A percentile compares a stretch with the other conserved stretches of the same genome.
Conservation (phyloP, 2,113 vertebrate genomes). For the Ancistrus triradiatus region DNA sequence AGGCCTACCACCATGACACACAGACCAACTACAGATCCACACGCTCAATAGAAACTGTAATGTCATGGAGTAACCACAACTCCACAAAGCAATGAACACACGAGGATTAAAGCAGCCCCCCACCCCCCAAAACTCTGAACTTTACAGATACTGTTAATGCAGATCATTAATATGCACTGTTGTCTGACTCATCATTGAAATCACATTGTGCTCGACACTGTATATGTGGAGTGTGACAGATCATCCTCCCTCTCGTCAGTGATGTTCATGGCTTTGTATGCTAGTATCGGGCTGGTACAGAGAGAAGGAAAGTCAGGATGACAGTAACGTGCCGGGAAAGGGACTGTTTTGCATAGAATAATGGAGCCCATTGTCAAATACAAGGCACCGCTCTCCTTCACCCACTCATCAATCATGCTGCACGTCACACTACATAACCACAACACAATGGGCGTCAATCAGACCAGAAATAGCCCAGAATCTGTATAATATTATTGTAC, state of each 20-base stretch:
- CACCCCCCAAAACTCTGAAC: no score
- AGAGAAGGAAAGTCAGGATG: slow-evolving; percentile 27
- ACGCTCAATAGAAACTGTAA: no score
- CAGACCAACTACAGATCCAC: neutral
- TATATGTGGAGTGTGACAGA: slow-evolving; percentile 23
- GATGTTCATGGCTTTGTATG: slow-evolving; percentile 31
- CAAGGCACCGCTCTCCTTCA: slow-evolving; percentile 7
- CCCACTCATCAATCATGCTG: slow-evolving; percentile 26
- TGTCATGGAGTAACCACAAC: no score
- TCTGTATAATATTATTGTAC: no score
- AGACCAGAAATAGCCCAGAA: neutral
- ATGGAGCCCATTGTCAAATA: slow-evolving; percentile 34
- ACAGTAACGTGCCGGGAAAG: slow-evolving; percentile 23
- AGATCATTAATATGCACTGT: slow-evolving; percentile 23
- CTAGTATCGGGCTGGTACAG: slow-evolving; percentile 26
- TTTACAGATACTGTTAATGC: neutral
- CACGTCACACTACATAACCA: slow-evolving; percentile 26
- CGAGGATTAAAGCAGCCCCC: no score
- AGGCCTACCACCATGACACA: neutral
- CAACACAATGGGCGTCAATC: slow-evolving; percentile 34
- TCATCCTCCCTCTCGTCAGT: slow-evolving; percentile 28
- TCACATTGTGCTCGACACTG: neutral
- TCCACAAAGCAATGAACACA: no score
- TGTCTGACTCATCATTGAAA: slow-evolving; percentile 18
- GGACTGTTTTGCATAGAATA: slow-evolving; percentile 32